Evolutionary conservation across 2,797 vertebrate species (phyloP).

Genomic region (Anas georgica): DNA sequence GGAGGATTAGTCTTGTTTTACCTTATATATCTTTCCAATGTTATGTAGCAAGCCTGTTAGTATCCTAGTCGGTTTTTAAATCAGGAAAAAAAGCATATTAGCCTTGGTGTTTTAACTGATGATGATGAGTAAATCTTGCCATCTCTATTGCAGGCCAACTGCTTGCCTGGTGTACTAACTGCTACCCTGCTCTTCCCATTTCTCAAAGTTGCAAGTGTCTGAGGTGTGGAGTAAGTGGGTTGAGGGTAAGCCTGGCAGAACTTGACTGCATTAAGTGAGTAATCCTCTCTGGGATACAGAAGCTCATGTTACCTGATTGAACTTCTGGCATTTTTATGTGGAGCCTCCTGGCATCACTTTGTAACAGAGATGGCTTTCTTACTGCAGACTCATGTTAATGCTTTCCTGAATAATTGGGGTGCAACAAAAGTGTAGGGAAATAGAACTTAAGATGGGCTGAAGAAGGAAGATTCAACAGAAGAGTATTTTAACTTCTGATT

Average conservation of each 20-base stretch:
- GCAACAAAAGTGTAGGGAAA: not conserved
- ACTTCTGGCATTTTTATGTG: not conserved
- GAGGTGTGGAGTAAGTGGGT: not conserved
- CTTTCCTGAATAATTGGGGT: not conserved
- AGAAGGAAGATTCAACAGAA: not conserved
- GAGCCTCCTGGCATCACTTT: not conserved
- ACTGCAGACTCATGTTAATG: fast-evolving
- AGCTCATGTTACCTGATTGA: not conserved
- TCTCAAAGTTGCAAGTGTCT: not conserved
- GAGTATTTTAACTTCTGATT: not conserved
- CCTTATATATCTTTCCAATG: not conserved
- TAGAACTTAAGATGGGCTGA: not conserved
- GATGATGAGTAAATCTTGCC: not conserved
- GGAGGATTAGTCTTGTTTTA: not conserved
- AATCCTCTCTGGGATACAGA: no score
- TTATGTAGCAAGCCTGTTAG: not conserved
- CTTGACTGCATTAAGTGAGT: not conserved
- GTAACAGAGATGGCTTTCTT: not conserved
- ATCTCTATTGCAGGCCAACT: not conserved
- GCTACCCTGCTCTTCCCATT: not conserved
- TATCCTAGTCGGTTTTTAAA: not conserved
- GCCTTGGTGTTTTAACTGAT: not conserved
- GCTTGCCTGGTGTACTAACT: not conserved
- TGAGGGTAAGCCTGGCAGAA: not conserved
- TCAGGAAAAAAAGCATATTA: not conserved